These are phyloP conservation scores for Sinotaia quadrata DNA, from an alignment of 2,888 invertebrate genomes.

Conservation along the genomic window DNA sequence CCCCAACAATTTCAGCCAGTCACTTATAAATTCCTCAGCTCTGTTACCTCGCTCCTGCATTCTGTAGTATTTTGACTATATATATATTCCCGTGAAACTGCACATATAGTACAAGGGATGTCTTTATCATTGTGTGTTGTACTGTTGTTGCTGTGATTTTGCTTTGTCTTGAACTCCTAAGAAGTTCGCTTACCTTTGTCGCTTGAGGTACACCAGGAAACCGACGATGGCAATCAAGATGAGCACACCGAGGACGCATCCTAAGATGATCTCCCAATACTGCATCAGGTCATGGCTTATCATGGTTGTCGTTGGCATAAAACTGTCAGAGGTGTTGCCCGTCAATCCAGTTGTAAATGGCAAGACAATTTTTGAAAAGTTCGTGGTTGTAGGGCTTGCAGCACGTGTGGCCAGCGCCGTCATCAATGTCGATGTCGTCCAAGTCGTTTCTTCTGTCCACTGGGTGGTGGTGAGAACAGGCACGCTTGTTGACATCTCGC, in stretches of 20 bases:
- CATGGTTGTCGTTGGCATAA: too few relatives aligned
- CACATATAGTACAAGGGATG: too few relatives aligned
- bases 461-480: background rate
- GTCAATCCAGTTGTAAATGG: background rate
- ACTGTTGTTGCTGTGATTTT: too few relatives aligned
- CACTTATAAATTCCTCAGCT: too few relatives aligned
- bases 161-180: too few relatives aligned
- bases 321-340: too few relatives aligned
- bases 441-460: background rate
- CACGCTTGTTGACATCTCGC: too few relatives aligned
- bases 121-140: too few relatives aligned
- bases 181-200: slow-evolving; percentile 14
- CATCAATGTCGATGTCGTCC: background rate
- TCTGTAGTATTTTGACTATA: too few relatives aligned
- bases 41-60: too few relatives aligned
- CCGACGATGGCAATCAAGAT: slow-evolving; percentile 18
- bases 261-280: slow-evolving; percentile 30
- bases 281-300: slow-evolving; percentile 24
- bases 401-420: background rate
- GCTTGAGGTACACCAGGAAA: slow-evolving; percentile 21
- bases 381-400: background rate
- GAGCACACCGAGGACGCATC: slow-evolving; percentile 28
- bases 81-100: too few relatives aligned
- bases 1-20: too few relatives aligned
- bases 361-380: background rate